Conservation (phyloP, 2,113 vertebrate genomes). For the Podiceps cristatus region DNA sequence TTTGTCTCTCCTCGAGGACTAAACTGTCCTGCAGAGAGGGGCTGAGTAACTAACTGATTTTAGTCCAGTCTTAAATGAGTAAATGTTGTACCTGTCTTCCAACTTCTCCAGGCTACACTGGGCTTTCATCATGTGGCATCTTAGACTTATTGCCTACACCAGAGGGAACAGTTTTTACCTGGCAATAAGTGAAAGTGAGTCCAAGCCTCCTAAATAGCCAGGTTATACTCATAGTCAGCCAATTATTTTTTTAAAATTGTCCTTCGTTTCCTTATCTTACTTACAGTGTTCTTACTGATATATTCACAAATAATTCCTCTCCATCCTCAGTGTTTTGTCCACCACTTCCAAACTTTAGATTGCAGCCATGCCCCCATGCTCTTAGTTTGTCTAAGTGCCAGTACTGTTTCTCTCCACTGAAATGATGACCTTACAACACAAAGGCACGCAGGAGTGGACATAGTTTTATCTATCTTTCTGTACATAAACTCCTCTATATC, state of each 20-base stretch:
- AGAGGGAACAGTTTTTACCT: neutral
- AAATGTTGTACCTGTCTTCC: neutral
- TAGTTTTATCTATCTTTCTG: neutral
- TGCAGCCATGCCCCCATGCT: neutral
- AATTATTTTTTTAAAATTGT: neutral
- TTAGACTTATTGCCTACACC: neutral
- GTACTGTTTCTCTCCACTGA: neutral
- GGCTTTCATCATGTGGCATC: neutral
- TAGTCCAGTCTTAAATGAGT: neutral
- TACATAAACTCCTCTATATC: neutral
- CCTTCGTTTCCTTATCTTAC: constrained; percentile 13
- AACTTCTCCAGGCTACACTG: neutral
- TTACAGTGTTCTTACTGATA: neutral
- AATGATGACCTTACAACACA: neutral
- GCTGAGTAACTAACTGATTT: neutral
- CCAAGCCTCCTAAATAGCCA: constrained; percentile 6
- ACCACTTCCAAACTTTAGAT: neutral
- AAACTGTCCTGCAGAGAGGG: neutral
- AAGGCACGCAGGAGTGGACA: neutral
- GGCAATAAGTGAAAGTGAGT: neutral
- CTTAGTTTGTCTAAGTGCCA: neutral
- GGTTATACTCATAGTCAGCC: neutral
- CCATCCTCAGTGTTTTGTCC: neutral
- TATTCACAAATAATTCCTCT: neutral
- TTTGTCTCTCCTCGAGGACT: neutral